phyloP scores from a whole-genome alignment of 1,140 invertebrate species.

The Heliconius congener region DNA sequence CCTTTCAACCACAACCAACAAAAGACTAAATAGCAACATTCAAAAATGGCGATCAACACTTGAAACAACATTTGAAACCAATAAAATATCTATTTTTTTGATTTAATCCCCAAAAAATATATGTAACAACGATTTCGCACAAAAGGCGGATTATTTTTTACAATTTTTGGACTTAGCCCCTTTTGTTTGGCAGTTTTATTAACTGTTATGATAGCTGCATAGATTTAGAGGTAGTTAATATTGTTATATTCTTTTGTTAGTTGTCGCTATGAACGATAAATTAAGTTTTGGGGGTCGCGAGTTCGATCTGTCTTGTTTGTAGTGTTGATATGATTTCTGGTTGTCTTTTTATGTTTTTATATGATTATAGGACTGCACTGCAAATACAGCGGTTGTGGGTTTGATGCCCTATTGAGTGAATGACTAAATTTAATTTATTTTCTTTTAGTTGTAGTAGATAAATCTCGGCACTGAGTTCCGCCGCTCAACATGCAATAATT shows the following conservation, averaged over 20 bases:
- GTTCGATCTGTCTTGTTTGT: slow-evolving; percentile 1
- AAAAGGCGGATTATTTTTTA: slow-evolving; percentile 32
- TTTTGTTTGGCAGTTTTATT: slow-evolving; percentile 36
- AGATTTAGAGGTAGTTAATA: slow-evolving; percentile 14
- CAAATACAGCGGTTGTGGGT: too few species aligned
- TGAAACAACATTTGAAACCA: slow-evolving; percentile 31
- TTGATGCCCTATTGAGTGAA: too few species aligned
- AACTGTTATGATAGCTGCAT: slow-evolving; percentile 41
- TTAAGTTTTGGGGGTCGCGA: neutral
- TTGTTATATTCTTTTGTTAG: slow-evolving; percentile 10
- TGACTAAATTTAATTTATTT: too few species aligned
- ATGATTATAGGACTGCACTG: neutral
- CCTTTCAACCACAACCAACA: neutral
- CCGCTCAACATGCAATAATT: too few species aligned
- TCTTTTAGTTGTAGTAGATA: too few species aligned
- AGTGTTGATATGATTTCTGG: neutral
- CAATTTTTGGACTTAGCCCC: slow-evolving; percentile 27
- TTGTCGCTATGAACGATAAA: neutral
- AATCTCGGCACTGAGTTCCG: too few species aligned
- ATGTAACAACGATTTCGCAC: slow-evolving; percentile 14
- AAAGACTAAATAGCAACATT: neutral
- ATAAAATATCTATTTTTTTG: slow-evolving; percentile 26
- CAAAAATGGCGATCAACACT: slow-evolving; percentile 26
- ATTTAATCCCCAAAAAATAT: neutral
- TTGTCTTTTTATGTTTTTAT: neutral